These are phyloP conservation scores for Euproctis similis DNA, from an alignment of 2,888 invertebrate genomes.

Conservation along the genomic window DNA sequence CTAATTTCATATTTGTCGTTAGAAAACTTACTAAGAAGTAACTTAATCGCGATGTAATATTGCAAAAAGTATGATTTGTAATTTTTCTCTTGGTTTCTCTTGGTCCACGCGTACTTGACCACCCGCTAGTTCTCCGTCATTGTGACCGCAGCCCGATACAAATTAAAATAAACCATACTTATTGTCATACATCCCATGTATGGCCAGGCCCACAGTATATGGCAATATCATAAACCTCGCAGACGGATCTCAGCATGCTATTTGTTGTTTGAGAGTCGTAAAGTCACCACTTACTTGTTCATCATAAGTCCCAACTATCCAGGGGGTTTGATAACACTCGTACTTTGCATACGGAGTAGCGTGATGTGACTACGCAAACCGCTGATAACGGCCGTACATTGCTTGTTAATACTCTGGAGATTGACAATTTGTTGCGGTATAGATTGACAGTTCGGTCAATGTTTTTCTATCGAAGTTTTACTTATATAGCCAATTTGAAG, in stretches of 20 bases:
- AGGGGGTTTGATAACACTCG: slow-evolving; percentile 33
- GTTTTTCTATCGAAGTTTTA: too few species aligned
- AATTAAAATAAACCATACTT: slow-evolving; percentile 23
- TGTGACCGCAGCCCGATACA: slow-evolving; percentile 1
- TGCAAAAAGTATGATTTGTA: too few species aligned
- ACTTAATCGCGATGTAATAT: too few species aligned
- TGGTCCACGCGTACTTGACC: too few species aligned
- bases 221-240: slow-evolving; percentile 47
- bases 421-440: slow-evolving; percentile 6
- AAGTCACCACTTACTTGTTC: slow-evolving; percentile 23
- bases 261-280: slow-evolving; percentile 27
- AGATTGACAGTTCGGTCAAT: neutral
- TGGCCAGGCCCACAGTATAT: slow-evolving; percentile 21
- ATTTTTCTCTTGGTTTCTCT: too few species aligned
- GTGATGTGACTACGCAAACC: slow-evolving; percentile 14
- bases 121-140: neutral
- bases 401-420: slow-evolving; percentile 13
- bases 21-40: too few species aligned
- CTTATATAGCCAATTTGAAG: too few species aligned
- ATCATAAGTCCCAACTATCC: slow-evolving; percentile 43
- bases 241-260: slow-evolving; percentile 38
- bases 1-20: too few species aligned
- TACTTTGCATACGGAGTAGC: slow-evolving; percentile 28
- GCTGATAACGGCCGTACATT: slow-evolving; percentile 13
- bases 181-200: slow-evolving; percentile 21